Base-by-base conservation (phyloP, 2,888 invertebrate species). In the Anticlea derivata region DNA sequence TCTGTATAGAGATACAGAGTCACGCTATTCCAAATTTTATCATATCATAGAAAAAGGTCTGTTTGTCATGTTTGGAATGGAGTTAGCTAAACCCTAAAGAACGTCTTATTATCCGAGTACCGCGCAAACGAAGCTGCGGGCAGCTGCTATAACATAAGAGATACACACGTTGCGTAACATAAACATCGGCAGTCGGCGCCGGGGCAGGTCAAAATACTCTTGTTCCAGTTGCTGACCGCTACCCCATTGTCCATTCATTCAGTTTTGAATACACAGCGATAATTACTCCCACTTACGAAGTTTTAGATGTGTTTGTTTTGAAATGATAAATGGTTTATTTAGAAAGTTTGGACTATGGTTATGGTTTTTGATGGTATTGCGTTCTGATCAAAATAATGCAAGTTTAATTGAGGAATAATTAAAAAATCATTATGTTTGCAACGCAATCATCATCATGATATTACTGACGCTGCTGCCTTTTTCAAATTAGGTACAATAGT, bases 181-280 rank as follows among this genome's bases (percentile, higher is more conserved):
- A 10, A 30, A 7, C 20, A 35, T 35, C 13, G 27, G 31, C 12
- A 40, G 24, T 8, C 27, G 17, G 29, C 24, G 45, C 37, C 10
- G 24, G 33, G 17, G 22, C 45, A 41, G 40, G 38, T 50, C 41
- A 45, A 29, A 41, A 38, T 38, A 40, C 39, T 29, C 11, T 27
- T 46, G 52, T 50, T 49, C 33, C 38, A 35, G 30, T 34, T 7
- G 17, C 55, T 48, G 44, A 55, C 50, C 41, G 11, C 41, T 34
- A 30, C 17, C 22, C 52, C 50, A 61, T 63, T 65, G 63, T 66
- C 54, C 52, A 45, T 68, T 63, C 61, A 66, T 73, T 66, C 58
- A 63, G 58, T 50, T 53, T 50, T 51, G 44, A 57, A 43, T 54
- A 39, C 31, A 34, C 27, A 13, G 50, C 40, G 54, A 37, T 58